phyloP scores from a whole-genome alignment of 2,888 invertebrate species.

The Ophonus ardosiacus region DNA sequence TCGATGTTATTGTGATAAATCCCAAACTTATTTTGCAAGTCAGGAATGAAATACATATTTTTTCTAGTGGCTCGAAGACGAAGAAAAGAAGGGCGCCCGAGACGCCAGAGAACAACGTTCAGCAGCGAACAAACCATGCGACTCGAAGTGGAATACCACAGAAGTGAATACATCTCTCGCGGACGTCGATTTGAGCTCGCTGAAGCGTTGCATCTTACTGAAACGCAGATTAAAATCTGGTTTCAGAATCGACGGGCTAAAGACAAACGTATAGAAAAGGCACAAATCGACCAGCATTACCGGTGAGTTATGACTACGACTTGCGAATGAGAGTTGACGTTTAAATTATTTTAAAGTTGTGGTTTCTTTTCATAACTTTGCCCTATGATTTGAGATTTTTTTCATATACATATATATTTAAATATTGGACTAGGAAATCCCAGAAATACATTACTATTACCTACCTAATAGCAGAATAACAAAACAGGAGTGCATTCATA shows the following conservation, averaged over 20 bases:
- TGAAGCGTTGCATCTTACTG: conserved; percentile 82
- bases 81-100: conserved; percentile 90
- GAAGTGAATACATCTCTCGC: conserved; percentile 94
- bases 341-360: too few relatives aligned
- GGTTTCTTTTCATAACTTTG: too few relatives aligned
- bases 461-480: too few relatives aligned
- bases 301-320: conserved; percentile 82
- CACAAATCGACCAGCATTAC: conserved; percentile 95
- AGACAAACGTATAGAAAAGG: conserved; percentile 97
- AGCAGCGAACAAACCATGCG: conserved; percentile 95
- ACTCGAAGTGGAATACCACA: conserved; percentile 93
- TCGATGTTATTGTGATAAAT: too few relatives aligned
- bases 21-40: too few relatives aligned
- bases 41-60: too few relatives aligned
- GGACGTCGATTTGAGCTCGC: conserved; percentile 89
- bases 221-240: conserved; percentile 93
- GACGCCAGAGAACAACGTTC: conserved; percentile 95
- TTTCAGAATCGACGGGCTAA: conserved; percentile 97
- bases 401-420: too few relatives aligned
- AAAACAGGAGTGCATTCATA: too few relatives aligned
- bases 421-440: too few relatives aligned
- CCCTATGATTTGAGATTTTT: too few relatives aligned
- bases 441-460: too few relatives aligned
- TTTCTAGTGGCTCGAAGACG: conserved; percentile 87
- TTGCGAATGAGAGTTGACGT: too few relatives aligned